These are phyloP conservation scores for Drosophila seguyi DNA, from an alignment of 1,140 invertebrate genomes.

Conservation along the genomic window DNA sequence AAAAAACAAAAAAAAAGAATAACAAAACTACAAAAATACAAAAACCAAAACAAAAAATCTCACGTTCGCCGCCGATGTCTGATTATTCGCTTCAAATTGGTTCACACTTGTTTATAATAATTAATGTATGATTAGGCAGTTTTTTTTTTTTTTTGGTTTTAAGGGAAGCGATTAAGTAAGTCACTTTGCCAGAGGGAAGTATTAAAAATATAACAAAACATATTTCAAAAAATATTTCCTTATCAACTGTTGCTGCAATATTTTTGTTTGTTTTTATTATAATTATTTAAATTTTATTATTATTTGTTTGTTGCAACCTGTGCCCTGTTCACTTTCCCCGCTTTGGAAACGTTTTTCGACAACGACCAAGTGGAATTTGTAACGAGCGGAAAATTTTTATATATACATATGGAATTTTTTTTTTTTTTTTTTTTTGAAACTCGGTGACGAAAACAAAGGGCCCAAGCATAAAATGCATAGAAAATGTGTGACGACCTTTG, in stretches of 20 bases:
- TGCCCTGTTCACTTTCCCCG: slow-evolving; percentile 56
- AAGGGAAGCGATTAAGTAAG: not conserved
- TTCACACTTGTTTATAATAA: slow-evolving; percentile 11
- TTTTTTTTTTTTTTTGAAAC: slow-evolving; percentile 20
- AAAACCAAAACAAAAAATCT: slow-evolving; percentile 4
- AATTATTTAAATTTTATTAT: no score
- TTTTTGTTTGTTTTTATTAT: no score
- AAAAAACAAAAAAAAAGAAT: not conserved
- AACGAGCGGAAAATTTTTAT: slow-evolving; percentile 70
- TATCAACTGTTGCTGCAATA: slow-evolving; percentile 8
- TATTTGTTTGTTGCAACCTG: slow-evolving; percentile 6
- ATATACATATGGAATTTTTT: not conserved
- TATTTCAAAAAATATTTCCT: not conserved
- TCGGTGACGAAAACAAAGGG: slow-evolving; percentile 34
- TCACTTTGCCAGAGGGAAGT: slow-evolving; percentile 6
- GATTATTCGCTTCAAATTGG: not conserved
- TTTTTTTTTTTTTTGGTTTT: no score
- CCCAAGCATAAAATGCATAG: slow-evolving; percentile 41
- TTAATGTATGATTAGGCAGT: slow-evolving; percentile 2
- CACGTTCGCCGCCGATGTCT: slow-evolving; percentile 1
- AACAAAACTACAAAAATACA: not conserved
- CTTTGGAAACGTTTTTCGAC: slow-evolving; percentile 44
- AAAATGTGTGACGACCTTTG: slow-evolving; percentile 53
- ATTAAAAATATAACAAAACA: not conserved
- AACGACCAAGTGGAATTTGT: slow-evolving; percentile 52